Base-by-base conservation (phyloP, 2,888 invertebrate genomes). In the Caenorhabditis sp. region DNA sequence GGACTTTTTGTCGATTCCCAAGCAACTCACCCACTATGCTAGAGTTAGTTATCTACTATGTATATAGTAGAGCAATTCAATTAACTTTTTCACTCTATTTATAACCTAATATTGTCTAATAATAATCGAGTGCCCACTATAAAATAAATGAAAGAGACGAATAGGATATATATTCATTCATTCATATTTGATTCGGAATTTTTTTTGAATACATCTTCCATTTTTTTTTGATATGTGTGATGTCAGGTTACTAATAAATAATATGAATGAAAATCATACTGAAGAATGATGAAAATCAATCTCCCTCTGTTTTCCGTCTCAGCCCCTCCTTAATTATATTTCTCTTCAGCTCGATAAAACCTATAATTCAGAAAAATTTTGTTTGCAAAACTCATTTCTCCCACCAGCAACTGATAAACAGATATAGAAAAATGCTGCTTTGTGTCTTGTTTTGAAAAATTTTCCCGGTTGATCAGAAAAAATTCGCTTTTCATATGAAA, bases 21-120 rank as follows among this genome's bases (percentile, higher is more conserved):
- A 61, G 78, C 78, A 51, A 71, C 71, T 37, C 66, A 62, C 23
- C 76, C 77, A 17, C 62, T 81, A 31, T 82, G 82, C 60, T 81
- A 62, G 59, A 24, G 27, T 43, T 59, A 24, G 27, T 12, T 17
- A 55, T 53, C 10, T 6, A 12, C 17, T 23, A 31, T 23, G 21
- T 26, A 23, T 50, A 55, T 57, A 63, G 66, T 62, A 51, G 26
- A 53, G n/a, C 50, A 43, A 43, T 43, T 14, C 17, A 43, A 43
- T 43, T 43, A 43, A 37, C 50, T 50, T 36, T 62, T 62, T 53
- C 27, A 12, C 26, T 53, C 43, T 19, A 8, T 53, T 26, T 19
- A 49, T 49, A 19, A 49, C 19, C 49, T n/a, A 49, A 49, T n/a
- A 49, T 49, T 14, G n/a, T 49, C 14, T n/a, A n/a, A 49, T 49